Base-by-base conservation (phyloP, 2,888 invertebrate genomes). In the Platypus cylindrus region DNA sequence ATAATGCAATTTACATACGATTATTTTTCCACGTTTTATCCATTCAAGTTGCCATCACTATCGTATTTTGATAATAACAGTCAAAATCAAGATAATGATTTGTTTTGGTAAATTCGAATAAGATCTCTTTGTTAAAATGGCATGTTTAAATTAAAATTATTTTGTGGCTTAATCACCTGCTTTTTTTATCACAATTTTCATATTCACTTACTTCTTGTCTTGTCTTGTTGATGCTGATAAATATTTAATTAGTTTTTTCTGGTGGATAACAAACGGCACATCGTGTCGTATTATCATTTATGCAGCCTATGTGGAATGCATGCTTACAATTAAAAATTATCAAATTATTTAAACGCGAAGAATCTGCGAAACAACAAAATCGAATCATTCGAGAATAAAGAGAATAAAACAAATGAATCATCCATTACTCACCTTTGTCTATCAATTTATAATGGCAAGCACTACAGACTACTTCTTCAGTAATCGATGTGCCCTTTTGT, bases 271-370 rank as follows among this genome's bases (percentile, higher is more conserved):
- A 63, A 34, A 63, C 58, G 17, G 56, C 59, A 37, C 63, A 63
- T 30, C 46, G 49, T 8, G 46, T 47, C 5, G 45, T 52, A 30
- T 62, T 55, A 37, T 64, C 68, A 1, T 78, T 78, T 45, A 90
- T 63, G 59, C 93, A 93, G 39, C 76, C 75, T 56, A 80, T 77
- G 58, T 93, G 93, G 60, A 90, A 93, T 5, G 78, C 74, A 63
- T 94, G 93, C 45, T 80, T 77, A 58, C 93, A 94, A 56, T 83
- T 83, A 58, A 89, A 94, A 36, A 85, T 74, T 46, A 81, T 68
- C 37, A 89, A 63, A 57, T 81, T 78, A 44, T 74, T 75, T 17
- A 78, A 73, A 37, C 72, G 70, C 1, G 74, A 68, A 17, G 72
- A 63, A 63, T 86, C 84, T 75, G 54, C 15, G 63, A 61, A 17